Conservation (phyloP, 2,113 vertebrate species). For the rat (Rattus norvegicus) region GRCr8 NC_086036.1:77856501-77857000, state of each 20-base stretch:
- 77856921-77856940: too few relatives aligned
- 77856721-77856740: neutral
- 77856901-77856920: neutral
- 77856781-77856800: neutral
- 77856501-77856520: fast-evolving
- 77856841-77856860: neutral
- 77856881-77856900: neutral
- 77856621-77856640: neutral
- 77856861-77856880: too few relatives aligned
- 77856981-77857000: neutral
- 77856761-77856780: neutral
- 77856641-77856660: neutral
- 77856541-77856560: too few relatives aligned
- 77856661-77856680: neutral
- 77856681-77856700: neutral
- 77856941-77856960: too few relatives aligned
- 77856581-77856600: neutral
- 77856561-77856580: neutral
- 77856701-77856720: neutral
- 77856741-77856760: neutral
- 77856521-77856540: too few relatives aligned
- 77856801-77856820: neutral
- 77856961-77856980: neutral
- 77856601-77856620: neutral
- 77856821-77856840: neutral